phyloP scores from a whole-genome alignment of 2,888 invertebrate species.

The Drosophila crucigera region DNA sequence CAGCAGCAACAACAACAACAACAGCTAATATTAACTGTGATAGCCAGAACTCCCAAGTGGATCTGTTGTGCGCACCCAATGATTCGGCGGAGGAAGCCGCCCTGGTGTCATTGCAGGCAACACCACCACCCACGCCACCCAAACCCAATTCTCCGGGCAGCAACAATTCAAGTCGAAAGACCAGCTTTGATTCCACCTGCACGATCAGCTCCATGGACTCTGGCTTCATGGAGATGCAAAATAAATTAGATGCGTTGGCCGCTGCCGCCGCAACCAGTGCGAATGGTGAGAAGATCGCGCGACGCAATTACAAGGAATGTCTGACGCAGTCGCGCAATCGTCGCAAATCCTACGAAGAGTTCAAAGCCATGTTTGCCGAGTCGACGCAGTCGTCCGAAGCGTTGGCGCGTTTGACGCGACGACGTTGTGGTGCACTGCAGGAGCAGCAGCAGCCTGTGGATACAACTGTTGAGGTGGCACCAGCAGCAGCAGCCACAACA shows the following conservation, averaged over 20 bases:
- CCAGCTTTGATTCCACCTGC: constrained; percentile 85
- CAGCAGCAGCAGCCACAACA: constrained; percentile 17
- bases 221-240: constrained; percentile 85
- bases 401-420: constrained; percentile 56
- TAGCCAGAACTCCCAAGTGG: constrained; percentile 52
- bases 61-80: constrained; percentile 77
- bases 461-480: constrained; percentile 28
- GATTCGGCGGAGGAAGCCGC: constrained; percentile 49
- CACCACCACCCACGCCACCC: constrained; percentile 74
- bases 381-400: constrained; percentile 36
- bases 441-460: constrained; percentile 55
- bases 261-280: constrained; percentile 43
- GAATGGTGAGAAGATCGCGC: constrained; percentile 80
- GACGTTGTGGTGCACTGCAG: constrained; percentile 64
- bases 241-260: constrained; percentile 79
- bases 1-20: constrained; percentile 1
- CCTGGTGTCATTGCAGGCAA: constrained; percentile 44
- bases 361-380: constrained; percentile 84
- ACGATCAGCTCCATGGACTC: constrained; percentile 86
- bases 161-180: constrained; percentile 84
- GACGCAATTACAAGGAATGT: constrained; percentile 84
- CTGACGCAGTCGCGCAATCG: constrained; percentile 85
- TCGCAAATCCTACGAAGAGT: constrained; percentile 85
- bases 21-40: constrained; percentile 46
- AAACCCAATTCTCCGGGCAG: constrained; percentile 75